These are phyloP conservation scores for Spodoptera frugiperda DNA, from an alignment of 1,140 invertebrate species.

Conservation along the genomic window DNA sequence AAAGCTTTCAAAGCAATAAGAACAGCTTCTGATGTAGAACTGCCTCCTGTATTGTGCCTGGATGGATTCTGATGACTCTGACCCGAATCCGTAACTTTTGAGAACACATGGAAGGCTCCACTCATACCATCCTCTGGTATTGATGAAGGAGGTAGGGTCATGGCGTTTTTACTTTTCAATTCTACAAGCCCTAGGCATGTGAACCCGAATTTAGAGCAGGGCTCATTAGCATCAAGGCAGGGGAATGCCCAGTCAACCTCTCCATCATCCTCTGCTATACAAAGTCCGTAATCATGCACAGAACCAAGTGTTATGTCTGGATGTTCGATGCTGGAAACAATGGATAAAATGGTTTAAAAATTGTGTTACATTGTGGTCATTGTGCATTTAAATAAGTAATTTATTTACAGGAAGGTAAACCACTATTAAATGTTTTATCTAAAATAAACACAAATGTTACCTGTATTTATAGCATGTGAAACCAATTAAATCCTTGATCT, in stretches of 20 bases:
- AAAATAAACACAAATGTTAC: conserved; percentile 73
- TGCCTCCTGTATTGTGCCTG: conserved; percentile 73
- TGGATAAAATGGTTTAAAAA: not conserved
- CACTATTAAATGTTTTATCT: not conserved
- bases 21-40: conserved; percentile 76
- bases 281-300: conserved; percentile 92
- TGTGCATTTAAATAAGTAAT: too few relatives aligned
- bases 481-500: conserved; percentile 97
- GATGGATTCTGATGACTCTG: conserved; percentile 75
- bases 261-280: conserved; percentile 98
- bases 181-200: conserved; percentile 95
- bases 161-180: conserved; percentile 75
- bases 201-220: conserved; percentile 97
- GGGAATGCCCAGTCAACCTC: conserved; percentile 98
- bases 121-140: conserved; percentile 78
- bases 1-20: conserved; percentile 73
- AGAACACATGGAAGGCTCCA: conserved; percentile 70
- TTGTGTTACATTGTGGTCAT: too few relatives aligned
- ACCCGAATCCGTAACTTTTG: conserved; percentile 72
- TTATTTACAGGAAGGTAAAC: conserved; percentile 1
- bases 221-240: conserved; percentile 94
- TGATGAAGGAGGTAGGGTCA: conserved; percentile 64
- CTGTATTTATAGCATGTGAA: conserved; percentile 95
- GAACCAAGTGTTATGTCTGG: conserved; percentile 87
- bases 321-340: conserved; percentile 86